Conservation (phyloP, 2,797 vertebrate species). For the Mus caroli region DNA sequence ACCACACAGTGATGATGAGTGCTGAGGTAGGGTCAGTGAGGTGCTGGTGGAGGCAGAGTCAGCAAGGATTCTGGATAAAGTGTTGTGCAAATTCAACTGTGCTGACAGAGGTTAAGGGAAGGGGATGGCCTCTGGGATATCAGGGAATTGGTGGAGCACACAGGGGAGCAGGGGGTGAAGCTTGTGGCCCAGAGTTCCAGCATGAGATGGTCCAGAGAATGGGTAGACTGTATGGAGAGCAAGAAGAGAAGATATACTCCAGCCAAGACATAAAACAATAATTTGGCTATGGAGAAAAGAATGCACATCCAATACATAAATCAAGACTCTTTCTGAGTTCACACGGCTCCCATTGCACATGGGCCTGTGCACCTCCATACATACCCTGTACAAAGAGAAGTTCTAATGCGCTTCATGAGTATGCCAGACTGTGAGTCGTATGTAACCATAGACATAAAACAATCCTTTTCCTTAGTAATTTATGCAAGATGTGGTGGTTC, state of each 20-base stretch:
- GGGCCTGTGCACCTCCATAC: fast-evolving
- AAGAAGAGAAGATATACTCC: background rate
- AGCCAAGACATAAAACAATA: background rate
- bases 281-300: constrained; percentile 12
- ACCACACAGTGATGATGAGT: background rate
- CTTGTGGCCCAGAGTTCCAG: background rate
- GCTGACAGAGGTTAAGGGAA: background rate
- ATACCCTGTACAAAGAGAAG: too few species aligned
- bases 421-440: too few species aligned
- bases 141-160: background rate
- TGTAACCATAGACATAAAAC: background rate
- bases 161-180: background rate
- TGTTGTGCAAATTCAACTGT: background rate
- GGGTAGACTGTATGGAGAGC: background rate
- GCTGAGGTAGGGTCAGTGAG: background rate
- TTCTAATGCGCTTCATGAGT: background rate
- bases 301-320: background rate
- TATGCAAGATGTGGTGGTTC: background rate
- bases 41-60: background rate
- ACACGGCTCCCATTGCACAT: background rate
- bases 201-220: background rate
- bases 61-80: background rate
- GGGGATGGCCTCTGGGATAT: background rate
- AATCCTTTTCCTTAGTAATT: constrained; percentile 4
- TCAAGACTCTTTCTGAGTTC: background rate